A percentile compares a stretch with the other conserved stretches of the same genome.
Evolutionary conservation across 1,140 invertebrate species (phyloP).

Genomic region (Sitobion miscanthi): DNA sequence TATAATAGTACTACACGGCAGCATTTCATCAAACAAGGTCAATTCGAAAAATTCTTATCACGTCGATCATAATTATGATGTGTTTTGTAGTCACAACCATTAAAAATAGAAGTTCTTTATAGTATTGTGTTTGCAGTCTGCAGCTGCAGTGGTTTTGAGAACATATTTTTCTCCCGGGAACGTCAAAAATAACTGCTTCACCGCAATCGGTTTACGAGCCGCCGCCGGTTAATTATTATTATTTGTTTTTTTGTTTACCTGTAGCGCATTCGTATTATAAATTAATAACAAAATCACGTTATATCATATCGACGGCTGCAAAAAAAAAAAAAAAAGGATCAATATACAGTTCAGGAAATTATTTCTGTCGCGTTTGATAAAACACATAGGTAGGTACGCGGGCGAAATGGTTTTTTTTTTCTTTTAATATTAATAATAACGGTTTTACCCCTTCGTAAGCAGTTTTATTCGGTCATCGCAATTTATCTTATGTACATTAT

Average conservation of each 20-base stretch:
- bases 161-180: background rate
- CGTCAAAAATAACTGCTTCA: background rate
- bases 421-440: background rate
- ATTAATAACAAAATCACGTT: background rate
- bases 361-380: background rate
- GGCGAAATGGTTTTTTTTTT: background rate
- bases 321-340: background rate
- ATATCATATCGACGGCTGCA: background rate
- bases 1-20: background rate
- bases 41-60: background rate
- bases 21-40: background rate
- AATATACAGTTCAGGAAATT: background rate
- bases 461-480: background rate
- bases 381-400: background rate
- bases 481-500: constrained; percentile 3
- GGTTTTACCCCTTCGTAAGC: background rate
- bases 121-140: background rate
- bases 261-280: background rate
- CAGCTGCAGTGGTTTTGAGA: background rate
- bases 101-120: background rate
- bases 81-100: background rate
- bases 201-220: background rate
- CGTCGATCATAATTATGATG: background rate
- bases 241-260: background rate
- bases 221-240: background rate